Evolutionary conservation across 1,140 invertebrate species (phyloP).

Genomic region (Zaprionus inermis): DNA sequence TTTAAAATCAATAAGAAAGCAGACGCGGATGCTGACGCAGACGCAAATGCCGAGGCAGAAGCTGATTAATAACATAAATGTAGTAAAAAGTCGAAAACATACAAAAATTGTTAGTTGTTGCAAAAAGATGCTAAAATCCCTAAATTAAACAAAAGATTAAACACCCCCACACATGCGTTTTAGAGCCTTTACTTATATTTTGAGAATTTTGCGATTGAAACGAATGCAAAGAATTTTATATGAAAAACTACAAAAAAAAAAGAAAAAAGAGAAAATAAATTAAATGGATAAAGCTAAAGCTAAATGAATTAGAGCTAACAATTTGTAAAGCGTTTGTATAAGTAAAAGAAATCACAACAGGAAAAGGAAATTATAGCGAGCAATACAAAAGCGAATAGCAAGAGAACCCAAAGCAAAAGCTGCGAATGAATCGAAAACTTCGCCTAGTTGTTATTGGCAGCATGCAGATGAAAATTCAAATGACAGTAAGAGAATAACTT

Average conservation of each 20-base stretch:
- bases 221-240: constrained; percentile 79
- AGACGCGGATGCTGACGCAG: constrained; percentile 33
- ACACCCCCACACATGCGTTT: constrained; percentile 61
- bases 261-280: constrained; percentile 33
- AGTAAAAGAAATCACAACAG: constrained; percentile 41
- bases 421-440: constrained; percentile 48
- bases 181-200: constrained; percentile 83
- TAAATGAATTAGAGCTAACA: constrained; percentile 57
- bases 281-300: constrained; percentile 51
- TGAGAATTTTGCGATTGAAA: constrained; percentile 78
- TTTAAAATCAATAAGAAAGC: constrained; percentile 72
- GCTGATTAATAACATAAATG: constrained; percentile 49
- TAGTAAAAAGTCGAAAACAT: constrained; percentile 45
- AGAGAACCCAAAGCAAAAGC: constrained; percentile 37
- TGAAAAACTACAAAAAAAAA: constrained; percentile 53
- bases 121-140: constrained; percentile 51
- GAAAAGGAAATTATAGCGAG: constrained; percentile 57
- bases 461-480: constrained; percentile 45
- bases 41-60: constrained; percentile 19
- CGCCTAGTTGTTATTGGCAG: constrained; percentile 71
- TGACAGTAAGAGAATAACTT: constrained; percentile 15
- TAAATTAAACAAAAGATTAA: constrained; percentile 52
- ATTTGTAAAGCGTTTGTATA: constrained; percentile 65
- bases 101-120: constrained; percentile 81
- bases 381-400: constrained; percentile 49